Base-by-base conservation (phyloP, 2,797 vertebrate genomes). In the Tapera naevia region DNA sequence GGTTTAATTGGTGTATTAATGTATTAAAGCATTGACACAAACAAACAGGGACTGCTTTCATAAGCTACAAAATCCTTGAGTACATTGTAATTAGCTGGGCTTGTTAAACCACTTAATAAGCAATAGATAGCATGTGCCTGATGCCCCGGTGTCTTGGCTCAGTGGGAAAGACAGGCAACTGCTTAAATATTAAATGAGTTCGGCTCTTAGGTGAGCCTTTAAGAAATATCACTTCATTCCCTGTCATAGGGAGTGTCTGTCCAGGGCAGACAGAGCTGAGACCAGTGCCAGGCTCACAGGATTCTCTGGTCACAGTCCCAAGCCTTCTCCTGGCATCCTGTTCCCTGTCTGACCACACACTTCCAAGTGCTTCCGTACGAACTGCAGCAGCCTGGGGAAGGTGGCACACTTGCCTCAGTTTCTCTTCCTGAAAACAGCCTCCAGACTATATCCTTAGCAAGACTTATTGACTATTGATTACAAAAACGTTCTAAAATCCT, bases 31-130 rank as follows among this genome's bases (percentile, higher is more conserved):
- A 91, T 43, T 69, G 94, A 93, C 74, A 95, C 78, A 93, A 93
- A 96, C 86, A 95, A 94, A 96, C 82, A 94, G 83, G 50, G 65
- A 75, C 74, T 6, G 48, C 67, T 96, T 93, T 90, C 87, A 54
- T 90, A 84, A 91, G 75, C 82, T 61, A 83, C 82, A 75, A 96
- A 94, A 95, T 91, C 91, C 86, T 96, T 88, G 80, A 94, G 80
- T 80, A 87, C 57, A 37, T 5, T 80, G 91, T 81, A 92, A 87
- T 95, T 95, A 95, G 45, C 73, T 62, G 66, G 73, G 80, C 87
- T 92, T 91, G 56, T 51, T 86, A 92, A 97, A 88, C 58, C 88
- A 95, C 75, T 95, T 91, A 95, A 82, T 61, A 82, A 94, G 84
- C 32, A 86, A 89, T 2, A 88, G 89, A 89, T 76, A 89, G 81